Base-by-base conservation (phyloP, 2,888 invertebrate genomes). In the Catocala nupta region DNA sequence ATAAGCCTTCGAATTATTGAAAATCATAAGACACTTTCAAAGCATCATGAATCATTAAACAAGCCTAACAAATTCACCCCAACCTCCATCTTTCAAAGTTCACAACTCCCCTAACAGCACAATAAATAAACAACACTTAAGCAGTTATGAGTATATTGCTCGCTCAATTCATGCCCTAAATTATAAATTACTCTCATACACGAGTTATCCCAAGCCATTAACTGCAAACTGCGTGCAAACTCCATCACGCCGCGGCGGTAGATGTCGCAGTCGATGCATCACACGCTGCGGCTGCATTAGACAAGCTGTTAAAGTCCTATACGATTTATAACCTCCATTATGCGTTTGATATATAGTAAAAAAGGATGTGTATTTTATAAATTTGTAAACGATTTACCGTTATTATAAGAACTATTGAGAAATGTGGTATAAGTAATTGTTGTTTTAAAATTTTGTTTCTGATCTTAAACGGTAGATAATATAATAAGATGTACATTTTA, bases 91-190 rank as follows among this genome's bases (percentile, higher is more conserved):
- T 57, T 43, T 54, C 48, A 63, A 54, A 43, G 34, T 54, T 54
- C 49, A 12, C 36, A 51, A 57, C 25, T 59, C 50, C 55, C 61
- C 52, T 52, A 43, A 59, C 54, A 48, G 11, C 47, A 65, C 60
- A 42, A 55, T 68, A 71, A 71, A 76, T 65, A 70, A 58, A 48
- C 55, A 61, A 59, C 60, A 62, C 59, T 51, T n/a, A 59, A 54
- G 49, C 73, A 66, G 48, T 49, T 59, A 64, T 54, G 56, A 65
- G 16, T 51, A 62, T 25, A 74, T 71, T 77, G 75, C 66, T 77
- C 63, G 57, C 62, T 51, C 51, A 72, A 69, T 75, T 66, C 59
- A 56, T 64, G 49, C 16, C 53, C 34, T 57, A 43, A 60, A 54
- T 59, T 57, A 60, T 71, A 71, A 68, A 73, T 76, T 65, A 63